Conservation (phyloP, 1,140 invertebrate species). For the Meloidogyne exigua region DNA sequence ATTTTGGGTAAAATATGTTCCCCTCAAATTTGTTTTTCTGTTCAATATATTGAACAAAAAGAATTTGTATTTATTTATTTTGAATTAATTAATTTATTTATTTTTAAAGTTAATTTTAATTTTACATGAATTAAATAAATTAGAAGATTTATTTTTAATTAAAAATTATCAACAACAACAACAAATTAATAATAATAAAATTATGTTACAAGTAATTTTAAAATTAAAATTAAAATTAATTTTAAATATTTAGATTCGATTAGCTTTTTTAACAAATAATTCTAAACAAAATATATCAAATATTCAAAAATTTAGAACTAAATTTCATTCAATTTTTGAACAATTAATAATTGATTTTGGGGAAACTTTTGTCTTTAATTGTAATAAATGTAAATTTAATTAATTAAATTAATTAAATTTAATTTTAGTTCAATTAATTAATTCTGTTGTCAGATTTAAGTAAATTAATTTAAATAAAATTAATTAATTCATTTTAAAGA, state of each 20-base stretch:
- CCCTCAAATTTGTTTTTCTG: conserved; percentile 4
- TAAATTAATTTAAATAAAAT: background rate
- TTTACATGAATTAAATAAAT: background rate
- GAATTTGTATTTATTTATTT: conserved; percentile 5
- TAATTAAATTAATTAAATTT: background rate
- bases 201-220: background rate
- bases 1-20: background rate
- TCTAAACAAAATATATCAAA: background rate
- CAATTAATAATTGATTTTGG: conserved; percentile 12
- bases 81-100: background rate
- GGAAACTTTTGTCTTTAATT: conserved; percentile 25
- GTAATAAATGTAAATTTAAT: conserved; percentile 1
- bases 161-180: background rate
- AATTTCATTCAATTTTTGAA: conserved; percentile 12
- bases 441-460: conserved; percentile 19
- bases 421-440: conserved; percentile 11
- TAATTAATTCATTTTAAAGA: conserved; percentile 8
- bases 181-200: too few relatives aligned
- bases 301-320: conserved; percentile 23
- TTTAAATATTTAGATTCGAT: conserved; percentile 2
- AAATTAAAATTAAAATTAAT: background rate
- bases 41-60: conserved; percentile 25
- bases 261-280: conserved; percentile 11
- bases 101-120: conserved; percentile 12
- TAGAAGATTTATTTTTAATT: background rate